Base-by-base conservation (phyloP, 2,888 invertebrate species). In the Rotaria macrura region DNA sequence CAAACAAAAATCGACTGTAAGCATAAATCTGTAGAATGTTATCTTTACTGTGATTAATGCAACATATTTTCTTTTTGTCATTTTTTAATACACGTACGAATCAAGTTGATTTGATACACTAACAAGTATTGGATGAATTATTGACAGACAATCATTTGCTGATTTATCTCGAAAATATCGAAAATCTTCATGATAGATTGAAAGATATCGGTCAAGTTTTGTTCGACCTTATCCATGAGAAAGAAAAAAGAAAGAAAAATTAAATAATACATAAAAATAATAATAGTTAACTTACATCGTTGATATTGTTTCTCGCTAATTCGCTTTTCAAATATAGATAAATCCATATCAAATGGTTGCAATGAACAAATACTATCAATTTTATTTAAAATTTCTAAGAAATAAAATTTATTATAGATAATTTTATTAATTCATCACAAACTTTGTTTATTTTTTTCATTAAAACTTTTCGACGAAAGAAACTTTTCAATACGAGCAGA, bases 401-500 rank as follows among this genome's bases (percentile, higher is more conserved):
- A 65, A 65, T 3, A 29, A 65, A 2, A 65, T 2, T 9, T 29
- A 29, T 12, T 52, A 23, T 52, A 52, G 7, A 52, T 23, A 9
- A 52, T 23, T 23, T 52, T 6, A 52, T 52, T 23, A 34, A 14
- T 29, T 65, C 38, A 6, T 17, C 5, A 34, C 65, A 34, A 65
- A 65, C 65, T 65, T 65, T 65, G 65, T 65, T 65, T 65, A 65
- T 65, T 65, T 65, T 34, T 65, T 34, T 65, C 65, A 65, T 65
- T 20, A 14, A 65, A 65, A 6, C 38, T 29, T 79, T 40, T 79
- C 17, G 40, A 43, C 4, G 79, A 79, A 3, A 79, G 14, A 79
- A 79, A 79, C n/a, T 40, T 23, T 2, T 79, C 43, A 25, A 79
- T 79, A 43, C 79, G 40, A n/a, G 10, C n/a, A 43, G 40, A 25